phyloP scores from a whole-genome alignment of 1,140 invertebrate species.

The Paraescarpia echinospica region DNA sequence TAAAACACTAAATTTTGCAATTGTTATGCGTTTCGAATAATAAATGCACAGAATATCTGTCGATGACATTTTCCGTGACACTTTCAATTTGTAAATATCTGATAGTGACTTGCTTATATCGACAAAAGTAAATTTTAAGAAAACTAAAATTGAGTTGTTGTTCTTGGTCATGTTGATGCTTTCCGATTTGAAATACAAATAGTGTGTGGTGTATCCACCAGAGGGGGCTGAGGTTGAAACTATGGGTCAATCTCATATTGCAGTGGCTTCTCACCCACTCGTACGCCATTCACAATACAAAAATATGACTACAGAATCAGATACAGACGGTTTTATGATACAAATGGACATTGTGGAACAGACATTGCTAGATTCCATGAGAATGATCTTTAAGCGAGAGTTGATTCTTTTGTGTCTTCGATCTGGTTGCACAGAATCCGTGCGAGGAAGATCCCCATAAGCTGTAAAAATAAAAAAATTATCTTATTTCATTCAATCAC shows the following conservation, averaged over 20 bases:
- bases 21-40: too few relatives aligned
- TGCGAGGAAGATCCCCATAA: conserved; percentile 10
- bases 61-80: too few relatives aligned
- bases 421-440: background rate
- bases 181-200: background rate
- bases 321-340: background rate
- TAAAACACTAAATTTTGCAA: too few relatives aligned
- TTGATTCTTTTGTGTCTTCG: background rate
- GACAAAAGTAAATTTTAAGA: background rate
- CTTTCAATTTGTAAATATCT: too few relatives aligned
- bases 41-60: too few relatives aligned
- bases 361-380: background rate
- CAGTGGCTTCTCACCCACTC: background rate
- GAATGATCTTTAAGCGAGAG: background rate
- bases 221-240: background rate
- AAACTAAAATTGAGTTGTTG: background rate
- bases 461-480: background rate
- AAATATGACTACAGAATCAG: background rate
- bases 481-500: background rate
- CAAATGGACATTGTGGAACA: background rate
- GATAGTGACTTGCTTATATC: background rate
- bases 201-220: background rate
- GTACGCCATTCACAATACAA: background rate
- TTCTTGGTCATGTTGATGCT: background rate
- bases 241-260: background rate